Conservation (phyloP, 2,113 vertebrate genomes). For the Ptyas mucosa region DNA sequence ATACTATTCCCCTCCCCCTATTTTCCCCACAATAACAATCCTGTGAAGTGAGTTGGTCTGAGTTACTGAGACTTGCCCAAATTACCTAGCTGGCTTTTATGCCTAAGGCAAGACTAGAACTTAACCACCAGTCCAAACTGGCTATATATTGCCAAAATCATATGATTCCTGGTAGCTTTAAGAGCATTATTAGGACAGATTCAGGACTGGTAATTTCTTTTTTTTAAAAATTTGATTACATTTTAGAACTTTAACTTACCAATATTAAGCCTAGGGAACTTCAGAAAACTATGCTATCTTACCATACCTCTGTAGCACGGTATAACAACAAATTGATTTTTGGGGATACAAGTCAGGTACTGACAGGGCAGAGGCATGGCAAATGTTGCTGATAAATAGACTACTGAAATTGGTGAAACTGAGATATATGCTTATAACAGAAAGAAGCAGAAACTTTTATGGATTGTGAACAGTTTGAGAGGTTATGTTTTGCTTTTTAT, state of each 20-base stretch:
- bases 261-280: constrained; percentile 41
- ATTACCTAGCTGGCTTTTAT: no score
- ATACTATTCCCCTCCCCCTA: no score
- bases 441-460: background rate
- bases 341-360: background rate
- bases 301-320: background rate
- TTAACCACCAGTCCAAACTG: no score
- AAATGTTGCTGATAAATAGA: background rate
- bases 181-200: constrained; percentile 35
- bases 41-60: no score
- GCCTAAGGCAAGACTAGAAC: no score
- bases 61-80: no score
- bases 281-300: constrained; percentile 48
- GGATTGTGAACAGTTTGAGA: background rate
- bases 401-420: background rate
- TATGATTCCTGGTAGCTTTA: background rate
- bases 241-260: constrained; percentile 49
- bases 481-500: constrained; percentile 19
- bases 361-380: background rate
- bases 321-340: background rate
- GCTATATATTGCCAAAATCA: background rate
- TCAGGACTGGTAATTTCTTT: constrained; percentile 22
- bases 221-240: constrained; percentile 36
- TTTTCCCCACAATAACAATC: no score
- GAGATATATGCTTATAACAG: background rate